phyloP scores from a whole-genome alignment of 2,113 vertebrate species.

The Synodontis membranacea region DNA sequence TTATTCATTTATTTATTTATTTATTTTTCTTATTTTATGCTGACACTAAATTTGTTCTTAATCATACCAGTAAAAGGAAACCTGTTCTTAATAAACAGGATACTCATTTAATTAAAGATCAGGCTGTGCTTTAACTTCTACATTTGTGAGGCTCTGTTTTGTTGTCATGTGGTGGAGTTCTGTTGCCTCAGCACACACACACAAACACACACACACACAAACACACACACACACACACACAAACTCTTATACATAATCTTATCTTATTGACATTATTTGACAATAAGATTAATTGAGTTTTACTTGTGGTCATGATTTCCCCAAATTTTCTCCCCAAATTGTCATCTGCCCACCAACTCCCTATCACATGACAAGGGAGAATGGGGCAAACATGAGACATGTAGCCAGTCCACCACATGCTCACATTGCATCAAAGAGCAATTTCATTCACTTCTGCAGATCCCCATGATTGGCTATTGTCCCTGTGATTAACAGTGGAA shows the following conservation, averaged over 20 bases:
- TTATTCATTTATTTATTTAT: neutral
- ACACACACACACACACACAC: conserved; percentile 7
- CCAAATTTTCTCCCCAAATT: neutral
- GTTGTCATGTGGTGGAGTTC: neutral
- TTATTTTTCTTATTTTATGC: neutral
- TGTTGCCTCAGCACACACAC: neutral
- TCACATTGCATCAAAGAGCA: neutral
- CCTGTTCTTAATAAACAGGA: neutral
- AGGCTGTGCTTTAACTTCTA: neutral
- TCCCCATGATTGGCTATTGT: neutral
- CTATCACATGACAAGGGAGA: neutral
- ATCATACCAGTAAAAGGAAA: neutral
- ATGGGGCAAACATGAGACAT: neutral
- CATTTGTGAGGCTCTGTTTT: neutral
- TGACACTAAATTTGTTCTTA: neutral
- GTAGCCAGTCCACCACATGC: neutral
- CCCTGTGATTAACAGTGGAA: neutral
- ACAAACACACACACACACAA: neutral
- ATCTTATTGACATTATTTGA: neutral
- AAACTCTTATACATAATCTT: too few relatives aligned
- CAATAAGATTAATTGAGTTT: neutral
- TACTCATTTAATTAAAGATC: neutral
- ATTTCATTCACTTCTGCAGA: too few relatives aligned
- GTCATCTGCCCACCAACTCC: neutral
- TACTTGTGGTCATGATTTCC: neutral